Evolutionary conservation across 2,797 vertebrate genomes (phyloP), one percentile per base, ranked within the genome.

Genomic region (Rachycentron canadum): DNA sequence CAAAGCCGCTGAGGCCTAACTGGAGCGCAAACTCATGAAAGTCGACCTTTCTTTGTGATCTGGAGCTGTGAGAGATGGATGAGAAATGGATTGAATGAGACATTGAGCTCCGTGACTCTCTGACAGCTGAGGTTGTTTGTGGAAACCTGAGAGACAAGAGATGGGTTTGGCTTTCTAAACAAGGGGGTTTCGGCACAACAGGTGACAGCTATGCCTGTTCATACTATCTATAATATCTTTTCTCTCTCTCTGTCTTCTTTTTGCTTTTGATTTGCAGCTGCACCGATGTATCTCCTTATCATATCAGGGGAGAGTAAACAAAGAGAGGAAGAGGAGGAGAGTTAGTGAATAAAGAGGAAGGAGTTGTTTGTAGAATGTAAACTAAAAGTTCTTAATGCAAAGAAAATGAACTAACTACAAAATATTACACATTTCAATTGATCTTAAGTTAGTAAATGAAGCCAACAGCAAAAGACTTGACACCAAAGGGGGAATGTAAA

Each of bases 81-180:
- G 77, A 82, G 69, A 38, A 78, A 78, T 21, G 53, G 47, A 62
- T 64, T 65, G 80, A 85, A 72, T 61, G 66, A 83, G 83, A 77
- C 81, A 36, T 64, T 45, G 73, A 11, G 66, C 77, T 80, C 50
- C 34, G 34, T 7, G 28, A 56, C 65, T 70, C 53, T 30, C 65
- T 21, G 73, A 90, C 93, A 94, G 91, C 88, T 92, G 91, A 90
- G 69, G 85, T 36, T 86, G 87, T 86, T 87, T 85, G 85, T 65
- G 71, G 89, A 89, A 91, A 90, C 79, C 70, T 36, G 84, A 92
- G 87, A 73, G 80, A 79, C 0, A 8, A 49, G 65, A 86, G 85
- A 81, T 21, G 68, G 73, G 73, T 73, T 91, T 78, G 38, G 69
- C 77, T 89, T 87, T 78, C 87, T 73, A 83, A 91, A 89, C 83